Conservation (phyloP, 2,113 vertebrate species). For the Oncorhynchus clarkii region DNA sequence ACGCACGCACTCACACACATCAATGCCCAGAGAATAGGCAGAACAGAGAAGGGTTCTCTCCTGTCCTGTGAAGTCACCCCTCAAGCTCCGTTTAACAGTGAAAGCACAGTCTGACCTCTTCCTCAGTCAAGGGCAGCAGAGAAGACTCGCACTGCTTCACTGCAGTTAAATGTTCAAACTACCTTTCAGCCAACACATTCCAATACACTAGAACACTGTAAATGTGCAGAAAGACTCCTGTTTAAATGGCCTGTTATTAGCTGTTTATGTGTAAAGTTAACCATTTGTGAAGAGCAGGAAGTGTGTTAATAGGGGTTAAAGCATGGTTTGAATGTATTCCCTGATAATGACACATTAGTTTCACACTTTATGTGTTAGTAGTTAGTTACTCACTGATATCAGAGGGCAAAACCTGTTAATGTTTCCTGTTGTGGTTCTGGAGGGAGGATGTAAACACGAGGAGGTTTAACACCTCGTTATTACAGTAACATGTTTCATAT, state of each 20-base stretch:
- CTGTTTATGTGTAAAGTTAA: slow-evolving; percentile 51
- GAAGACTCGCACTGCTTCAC: too few relatives aligned
- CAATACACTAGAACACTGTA: slow-evolving; percentile 16
- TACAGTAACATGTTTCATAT: too few relatives aligned
- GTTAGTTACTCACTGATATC: neutral
- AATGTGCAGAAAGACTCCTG: slow-evolving; percentile 19
- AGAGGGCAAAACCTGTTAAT: neutral
- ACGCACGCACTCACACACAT: slow-evolving; percentile 2
- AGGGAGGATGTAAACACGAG: too few relatives aligned
- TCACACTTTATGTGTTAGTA: slow-evolving; percentile 4
- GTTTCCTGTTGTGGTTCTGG: neutral
- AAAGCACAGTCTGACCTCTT: neutral
- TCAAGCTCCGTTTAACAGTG: slow-evolving; percentile 1
- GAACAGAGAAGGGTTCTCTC: slow-evolving; percentile 1
- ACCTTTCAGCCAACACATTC: slow-evolving; percentile 19
- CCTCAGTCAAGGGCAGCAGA: slow-evolving; percentile 15
- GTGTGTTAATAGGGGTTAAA: slow-evolving; percentile 52
- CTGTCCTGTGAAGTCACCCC: slow-evolving; percentile 2
- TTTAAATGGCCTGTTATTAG: slow-evolving; percentile 40
- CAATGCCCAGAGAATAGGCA: slow-evolving; percentile 10
- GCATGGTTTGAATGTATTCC: slow-evolving; percentile 34
- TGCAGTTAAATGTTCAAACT: slow-evolving; percentile 39
- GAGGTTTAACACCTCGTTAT: too few relatives aligned
- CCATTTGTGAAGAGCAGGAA: slow-evolving; percentile 52
- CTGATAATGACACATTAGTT: neutral